Conservation (phyloP, 53 echinoderm and acorn worm species). For the Apostichopus leukothele region DNA sequence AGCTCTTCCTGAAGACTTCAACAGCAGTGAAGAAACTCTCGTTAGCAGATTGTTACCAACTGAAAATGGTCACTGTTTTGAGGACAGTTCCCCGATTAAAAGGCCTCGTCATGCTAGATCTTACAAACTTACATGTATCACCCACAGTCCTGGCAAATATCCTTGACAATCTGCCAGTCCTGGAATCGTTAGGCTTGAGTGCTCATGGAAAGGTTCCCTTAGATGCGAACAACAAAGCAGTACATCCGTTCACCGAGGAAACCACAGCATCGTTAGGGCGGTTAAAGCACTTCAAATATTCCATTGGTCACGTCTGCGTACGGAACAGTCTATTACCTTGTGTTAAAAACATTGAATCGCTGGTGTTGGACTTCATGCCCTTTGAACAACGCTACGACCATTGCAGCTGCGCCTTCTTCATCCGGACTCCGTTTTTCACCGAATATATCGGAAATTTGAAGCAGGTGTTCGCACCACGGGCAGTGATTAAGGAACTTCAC, state of each 20-base stretch:
- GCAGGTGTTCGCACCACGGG: background rate
- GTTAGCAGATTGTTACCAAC: slow-evolving; percentile 21
- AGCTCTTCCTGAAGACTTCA: background rate
- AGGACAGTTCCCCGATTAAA: background rate
- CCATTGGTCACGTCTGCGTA: background rate
- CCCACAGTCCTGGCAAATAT: background rate
- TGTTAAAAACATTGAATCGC: slow-evolving; percentile 16
- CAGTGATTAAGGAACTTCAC: background rate
- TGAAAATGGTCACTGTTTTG: slow-evolving; percentile 1
- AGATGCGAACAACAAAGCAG: background rate
- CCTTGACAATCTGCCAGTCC: background rate
- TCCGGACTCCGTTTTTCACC: background rate
- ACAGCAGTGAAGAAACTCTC: background rate
- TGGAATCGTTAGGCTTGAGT: background rate
- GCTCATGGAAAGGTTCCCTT: background rate
- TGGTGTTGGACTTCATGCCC: slow-evolving; percentile 20
- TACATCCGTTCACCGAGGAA: slow-evolving; percentile 4
- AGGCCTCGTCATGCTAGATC: slow-evolving; percentile 2
- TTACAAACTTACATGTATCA: background rate
- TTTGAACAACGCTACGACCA: background rate
- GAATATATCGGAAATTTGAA: background rate
- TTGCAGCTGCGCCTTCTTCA: slow-evolving; percentile 14
- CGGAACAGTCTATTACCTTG: slow-evolving; percentile 10
- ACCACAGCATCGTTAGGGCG: background rate
- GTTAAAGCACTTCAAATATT: slow-evolving; percentile 23